phyloP scores from a whole-genome alignment of 1,140 invertebrate genomes.

The Samia ricini region DNA sequence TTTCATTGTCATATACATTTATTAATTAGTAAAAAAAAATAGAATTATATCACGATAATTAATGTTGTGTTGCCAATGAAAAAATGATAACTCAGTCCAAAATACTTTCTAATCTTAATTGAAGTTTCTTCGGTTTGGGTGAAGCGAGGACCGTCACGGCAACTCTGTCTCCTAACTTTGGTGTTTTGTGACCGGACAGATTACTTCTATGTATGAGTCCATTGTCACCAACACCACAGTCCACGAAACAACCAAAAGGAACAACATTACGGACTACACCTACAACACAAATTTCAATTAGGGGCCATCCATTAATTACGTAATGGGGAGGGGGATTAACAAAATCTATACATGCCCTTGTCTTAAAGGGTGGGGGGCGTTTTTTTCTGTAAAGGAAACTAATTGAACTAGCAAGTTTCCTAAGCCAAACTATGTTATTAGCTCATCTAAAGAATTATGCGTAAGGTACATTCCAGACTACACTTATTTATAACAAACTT shows the following conservation, averaged over 20 bases:
- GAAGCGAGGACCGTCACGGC: conserved; percentile 60
- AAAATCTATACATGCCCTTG: too few relatives aligned
- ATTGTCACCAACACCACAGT: conserved; percentile 88
- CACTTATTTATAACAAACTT: too few relatives aligned
- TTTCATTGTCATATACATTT: not conserved
- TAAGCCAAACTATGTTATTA: too few relatives aligned
- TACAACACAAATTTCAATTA: conserved; percentile 20
- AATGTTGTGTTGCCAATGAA: too few relatives aligned
- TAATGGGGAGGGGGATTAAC: too few relatives aligned
- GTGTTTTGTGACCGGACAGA: conserved; percentile 75
- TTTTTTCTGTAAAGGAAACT: too few relatives aligned
- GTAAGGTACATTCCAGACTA: too few relatives aligned
- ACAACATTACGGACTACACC: conserved; percentile 90
- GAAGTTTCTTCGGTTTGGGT: conserved; percentile 59
- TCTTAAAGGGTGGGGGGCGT: too few relatives aligned
- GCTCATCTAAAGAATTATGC: too few relatives aligned
- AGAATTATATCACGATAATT: conserved; percentile 12
- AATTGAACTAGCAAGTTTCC: too few relatives aligned
- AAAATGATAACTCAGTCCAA: conserved; percentile 41
- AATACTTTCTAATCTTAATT: conserved; percentile 58
- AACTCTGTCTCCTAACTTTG: conserved; percentile 86
- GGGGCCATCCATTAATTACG: too few relatives aligned
- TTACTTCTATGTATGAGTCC: conserved; percentile 87
- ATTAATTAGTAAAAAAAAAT: not conserved
- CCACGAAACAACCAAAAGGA: conserved; percentile 94